Base-by-base conservation (phyloP, 2,797 vertebrate genomes). In the Hippocampus kuda region DNA sequence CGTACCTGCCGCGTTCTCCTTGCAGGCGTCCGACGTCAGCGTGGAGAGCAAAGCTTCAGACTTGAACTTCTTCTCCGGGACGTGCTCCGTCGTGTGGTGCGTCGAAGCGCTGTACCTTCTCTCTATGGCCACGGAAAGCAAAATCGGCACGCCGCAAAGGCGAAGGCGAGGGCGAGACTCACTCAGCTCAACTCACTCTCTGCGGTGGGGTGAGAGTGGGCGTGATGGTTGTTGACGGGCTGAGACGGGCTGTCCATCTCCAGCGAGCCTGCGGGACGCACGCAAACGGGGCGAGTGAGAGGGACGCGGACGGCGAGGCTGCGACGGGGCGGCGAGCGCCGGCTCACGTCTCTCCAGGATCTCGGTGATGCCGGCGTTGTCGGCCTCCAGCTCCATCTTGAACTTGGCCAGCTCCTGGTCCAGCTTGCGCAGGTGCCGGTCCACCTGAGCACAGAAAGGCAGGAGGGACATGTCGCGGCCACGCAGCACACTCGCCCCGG, bases 371-470 rank as follows among this genome's bases (percentile, higher is more conserved):
- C 97, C 97, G 66, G 97, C 97, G 73, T 99, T 99, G 88, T 99
- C 97, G 2, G 97, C 97, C 90, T 99, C 97, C 81, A 99, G 91
- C 83, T 99, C 96, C 97, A 99, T 99, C 92, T 99, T 99, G 81
- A 99, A 99, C 83, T 99, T 99, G 73, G 95, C 95, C 1, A 99
- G 89, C 78, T 99, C 97, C 85, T 99, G 97, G 89, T 99, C 97
- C 88, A 99, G 71, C 84, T 99, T 99, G 76, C 97, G 90, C 81
- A 99, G 90, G 79, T 99, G 97, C 67, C 97, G 93, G 82, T 99
- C 97, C 87, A 99, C 97, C 97, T 99, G 81, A 30, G 16, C 46
- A 63, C 6, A 24, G 46, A 2, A 46, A 4, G 46, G 20, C 46
- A 53, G 1, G 1, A 22, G 48, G 34, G 49, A 53, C 49, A 16